A percentile compares a stretch with the other conserved stretches of the same genome.
These are phyloP conservation scores for Diloba caeruleocephala DNA, from an alignment of 2,888 invertebrate genomes.

Conservation along the genomic window DNA sequence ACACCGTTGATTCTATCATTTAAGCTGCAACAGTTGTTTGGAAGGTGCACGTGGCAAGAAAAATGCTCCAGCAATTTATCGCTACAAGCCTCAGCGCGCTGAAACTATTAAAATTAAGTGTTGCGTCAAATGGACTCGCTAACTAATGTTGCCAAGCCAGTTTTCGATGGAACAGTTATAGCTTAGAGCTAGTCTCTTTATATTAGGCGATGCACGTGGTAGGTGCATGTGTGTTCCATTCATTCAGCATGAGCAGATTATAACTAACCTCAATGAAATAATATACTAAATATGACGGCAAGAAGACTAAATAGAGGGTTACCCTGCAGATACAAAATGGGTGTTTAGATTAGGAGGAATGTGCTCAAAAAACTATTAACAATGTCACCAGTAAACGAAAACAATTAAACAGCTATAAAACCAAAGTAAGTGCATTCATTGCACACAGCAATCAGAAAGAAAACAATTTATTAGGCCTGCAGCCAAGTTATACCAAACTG, in stretches of 20 bases:
- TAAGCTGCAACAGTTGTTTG: constrained; percentile 43
- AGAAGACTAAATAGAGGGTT: neutral
- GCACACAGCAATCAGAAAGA: constrained; percentile 29
- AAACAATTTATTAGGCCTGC: constrained; percentile 27
- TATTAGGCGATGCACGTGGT: constrained; percentile 9
- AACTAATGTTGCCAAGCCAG: constrained; percentile 40
- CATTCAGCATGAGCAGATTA: neutral
- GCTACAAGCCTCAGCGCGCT: constrained; percentile 70
- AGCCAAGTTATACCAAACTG: constrained; percentile 20
- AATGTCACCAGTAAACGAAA: neutral
- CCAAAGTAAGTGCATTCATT: constrained; percentile 11
- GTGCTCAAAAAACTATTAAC: too few relatives aligned
- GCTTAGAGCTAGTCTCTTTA: constrained; percentile 17
- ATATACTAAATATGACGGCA: too few relatives aligned
- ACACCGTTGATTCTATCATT: constrained; percentile 65
- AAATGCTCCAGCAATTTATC: constrained; percentile 67
- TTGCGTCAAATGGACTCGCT: constrained; percentile 57
- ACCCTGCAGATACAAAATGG: neutral
- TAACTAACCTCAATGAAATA: neutral
- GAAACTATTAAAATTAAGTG: constrained; percentile 63
- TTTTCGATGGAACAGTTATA: constrained; percentile 27
- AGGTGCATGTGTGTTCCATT: constrained; percentile 6
- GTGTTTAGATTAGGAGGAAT: too few relatives aligned
- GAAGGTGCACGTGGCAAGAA: constrained; percentile 66
- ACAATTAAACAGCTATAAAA: neutral